Percentiles rank a stretch among this genome's conserved stretches.
These are phyloP conservation scores for Anneissia japonica DNA, from an alignment of 35 echinoderm and acorn worm genomes.

Conservation along the genomic window DNA sequence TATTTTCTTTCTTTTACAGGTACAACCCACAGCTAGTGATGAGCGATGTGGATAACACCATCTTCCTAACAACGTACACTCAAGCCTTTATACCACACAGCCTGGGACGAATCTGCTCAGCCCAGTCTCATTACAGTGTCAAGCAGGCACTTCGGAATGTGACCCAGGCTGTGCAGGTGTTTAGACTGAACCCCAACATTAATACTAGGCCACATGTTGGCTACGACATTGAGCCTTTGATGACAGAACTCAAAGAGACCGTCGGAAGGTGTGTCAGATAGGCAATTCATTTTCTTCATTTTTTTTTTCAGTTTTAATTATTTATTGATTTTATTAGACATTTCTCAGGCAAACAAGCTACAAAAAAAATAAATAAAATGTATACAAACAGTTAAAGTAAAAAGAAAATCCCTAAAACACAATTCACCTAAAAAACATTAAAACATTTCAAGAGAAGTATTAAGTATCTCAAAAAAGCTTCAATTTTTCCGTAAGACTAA, in stretches of 20 bases:
- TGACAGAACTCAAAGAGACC: neutral
- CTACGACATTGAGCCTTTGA: neutral
- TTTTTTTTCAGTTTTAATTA: too few relatives aligned
- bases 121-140: neutral
- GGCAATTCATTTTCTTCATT: too few relatives aligned
- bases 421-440: too few relatives aligned
- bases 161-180: neutral
- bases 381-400: too few relatives aligned
- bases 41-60: neutral
- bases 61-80: neutral
- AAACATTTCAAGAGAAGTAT: too few relatives aligned
- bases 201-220: neutral
- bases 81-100: neutral
- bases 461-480: too few relatives aligned
- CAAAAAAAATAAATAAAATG: too few relatives aligned
- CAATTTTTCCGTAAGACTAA: too few relatives aligned
- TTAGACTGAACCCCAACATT: neutral
- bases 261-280: neutral
- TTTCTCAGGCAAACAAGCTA: too few relatives aligned
- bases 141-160: neutral
- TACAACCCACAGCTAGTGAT: neutral
- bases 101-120: neutral
- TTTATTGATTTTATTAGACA: too few relatives aligned
- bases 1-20: neutral
- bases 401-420: too few relatives aligned